Conservation (phyloP, 2,113 vertebrate species). For the Podarcis cretensis region DNA sequence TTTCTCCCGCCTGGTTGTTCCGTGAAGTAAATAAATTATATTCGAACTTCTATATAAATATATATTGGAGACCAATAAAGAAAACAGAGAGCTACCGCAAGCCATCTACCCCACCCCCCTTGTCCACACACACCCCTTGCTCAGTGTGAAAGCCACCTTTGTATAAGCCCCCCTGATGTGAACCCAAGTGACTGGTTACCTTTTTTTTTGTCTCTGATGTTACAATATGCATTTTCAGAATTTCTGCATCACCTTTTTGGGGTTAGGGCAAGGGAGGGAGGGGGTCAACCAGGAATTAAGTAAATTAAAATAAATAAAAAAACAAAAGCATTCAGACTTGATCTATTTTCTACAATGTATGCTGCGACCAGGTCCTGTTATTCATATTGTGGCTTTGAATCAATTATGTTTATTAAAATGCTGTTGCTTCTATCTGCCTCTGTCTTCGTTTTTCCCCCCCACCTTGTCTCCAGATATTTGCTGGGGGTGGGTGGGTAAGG, state of each 20-base stretch:
- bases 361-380: slow-evolving; percentile 85
- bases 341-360: slow-evolving; percentile 87
- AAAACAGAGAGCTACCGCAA: slow-evolving; percentile 7
- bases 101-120: slow-evolving; percentile 7
- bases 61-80: slow-evolving; percentile 3
- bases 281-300: slow-evolving; percentile 47
- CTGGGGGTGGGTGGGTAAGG: background rate
- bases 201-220: slow-evolving; percentile 29
- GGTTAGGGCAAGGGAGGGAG: background rate
- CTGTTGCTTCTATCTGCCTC: slow-evolving; percentile 85
- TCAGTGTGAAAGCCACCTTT: slow-evolving; percentile 10
- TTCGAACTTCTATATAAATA: background rate
- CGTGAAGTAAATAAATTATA: background rate
- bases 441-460: slow-evolving; percentile 31
- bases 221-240: slow-evolving; percentile 37
- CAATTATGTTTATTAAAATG: slow-evolving; percentile 94
- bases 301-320: slow-evolving; percentile 53
- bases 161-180: slow-evolving; percentile 12
- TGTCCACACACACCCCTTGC: background rate
- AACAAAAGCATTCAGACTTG: slow-evolving; percentile 78
- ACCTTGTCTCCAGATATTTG: background rate
- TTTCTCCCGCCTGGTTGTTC: background rate
- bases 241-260: slow-evolving; percentile 30
- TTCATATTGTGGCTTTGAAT: slow-evolving; percentile 91
- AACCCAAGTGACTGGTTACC: slow-evolving; percentile 14